A percentile compares a stretch with the other conserved stretches of the same genome.
These are phyloP conservation scores for Allophyes oxyacanthae DNA, from an alignment of 2,888 invertebrate genomes.

Conservation along the genomic window DNA sequence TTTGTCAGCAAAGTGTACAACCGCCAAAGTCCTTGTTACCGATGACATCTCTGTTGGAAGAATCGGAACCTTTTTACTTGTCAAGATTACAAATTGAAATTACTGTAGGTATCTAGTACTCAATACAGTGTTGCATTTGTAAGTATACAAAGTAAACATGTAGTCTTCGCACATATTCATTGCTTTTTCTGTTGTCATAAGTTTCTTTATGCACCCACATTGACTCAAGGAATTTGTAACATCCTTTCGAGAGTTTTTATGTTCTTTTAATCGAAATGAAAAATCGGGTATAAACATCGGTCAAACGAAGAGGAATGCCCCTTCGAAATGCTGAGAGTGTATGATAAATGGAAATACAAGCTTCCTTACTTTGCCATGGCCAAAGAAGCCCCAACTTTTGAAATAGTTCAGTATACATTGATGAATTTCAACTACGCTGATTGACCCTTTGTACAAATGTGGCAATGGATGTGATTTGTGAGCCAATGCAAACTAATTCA, in stretches of 20 bases:
- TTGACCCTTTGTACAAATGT: slow-evolving; percentile 4
- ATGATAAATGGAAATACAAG: slow-evolving; percentile 39
- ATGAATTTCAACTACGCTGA: neutral
- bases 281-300: neutral
- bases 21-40: no score
- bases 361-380: slow-evolving; percentile 1
- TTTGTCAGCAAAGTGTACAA: no score
- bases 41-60: no score
- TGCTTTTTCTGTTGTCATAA: neutral
- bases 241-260: neutral
- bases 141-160: no score
- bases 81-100: no score
- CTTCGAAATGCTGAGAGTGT: slow-evolving; percentile 4
- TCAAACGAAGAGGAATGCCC: slow-evolving; percentile 4
- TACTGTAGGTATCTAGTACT: no score
- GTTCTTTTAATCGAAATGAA: neutral
- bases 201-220: neutral
- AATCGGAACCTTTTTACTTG: no score
- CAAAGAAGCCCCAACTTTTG: slow-evolving; percentile 3
- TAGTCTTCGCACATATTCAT: neutral
- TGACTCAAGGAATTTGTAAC: neutral
- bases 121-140: no score
- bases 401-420: neutral
- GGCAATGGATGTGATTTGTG: neutral
- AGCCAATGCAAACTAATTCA: slow-evolving; percentile 2